Evolutionary conservation across 92 coral and sea anemone species (phyloP), one percentile per base, ranked within the genome.

Genomic region (Hydrozoanthus gracilis): DNA sequence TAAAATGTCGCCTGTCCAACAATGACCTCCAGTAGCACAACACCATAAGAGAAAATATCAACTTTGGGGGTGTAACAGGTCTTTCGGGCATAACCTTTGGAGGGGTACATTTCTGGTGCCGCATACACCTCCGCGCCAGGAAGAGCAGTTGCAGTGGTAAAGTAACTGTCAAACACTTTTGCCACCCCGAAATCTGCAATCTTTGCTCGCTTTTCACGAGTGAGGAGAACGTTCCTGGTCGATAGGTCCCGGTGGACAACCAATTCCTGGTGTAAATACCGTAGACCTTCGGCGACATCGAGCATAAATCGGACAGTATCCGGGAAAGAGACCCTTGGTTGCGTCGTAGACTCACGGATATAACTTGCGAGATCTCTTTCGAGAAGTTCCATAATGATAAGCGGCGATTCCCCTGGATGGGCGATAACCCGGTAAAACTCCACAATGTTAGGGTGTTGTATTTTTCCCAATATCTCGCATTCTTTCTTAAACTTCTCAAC

Each of bases 31-130:
- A 95, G 72, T 79, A 95, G 75, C 66, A 95, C 46, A 1, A 92
- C 98, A 2, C 98, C 98, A 80, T 82, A 94, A 55, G 98, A 94
- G 77, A 92, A 94, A 56, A 94, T 89, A 74, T 94, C 98, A 73
- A 94, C 77, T 82, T 94, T 89, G 14, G 86, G 92, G 8, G 92
- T 91, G 85, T 94, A 94, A 64, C 11, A 75, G 10, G 90, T 89
- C 65, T 79, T 87, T 55, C 87, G 82, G 7, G 77, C 76, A 71
- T 46, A 52, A 14, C 11, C 50, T 73, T 39, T 64, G 58, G 52
- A 39, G 18, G 75, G 69, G 35, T 80, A 84, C 8, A 95, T 92
- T 71, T 94, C 98, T 50, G 98, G 98, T 0, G 98, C 98, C 8
- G 95, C 93, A 44, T 94, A 94, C 17, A 94, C 71, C 8, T 68